Evolutionary conservation across 2,797 vertebrate genomes (phyloP).

Genomic region (Gymnodraco acuticeps): DNA sequence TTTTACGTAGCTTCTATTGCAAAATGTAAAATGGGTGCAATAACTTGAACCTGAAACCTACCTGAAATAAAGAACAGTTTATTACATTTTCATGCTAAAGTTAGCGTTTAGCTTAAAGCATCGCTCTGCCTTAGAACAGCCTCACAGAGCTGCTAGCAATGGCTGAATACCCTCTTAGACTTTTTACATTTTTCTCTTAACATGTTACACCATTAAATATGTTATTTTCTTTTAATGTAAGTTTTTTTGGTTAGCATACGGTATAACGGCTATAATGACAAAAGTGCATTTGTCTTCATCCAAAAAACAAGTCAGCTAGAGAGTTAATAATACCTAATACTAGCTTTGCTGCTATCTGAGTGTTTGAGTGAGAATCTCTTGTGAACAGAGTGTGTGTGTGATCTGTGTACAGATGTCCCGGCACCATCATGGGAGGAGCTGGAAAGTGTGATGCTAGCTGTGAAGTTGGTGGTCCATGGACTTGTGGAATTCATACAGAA

Average conservation of each 20-base stretch:
- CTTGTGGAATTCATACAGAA: constrained; percentile 97
- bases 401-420: constrained; percentile 83
- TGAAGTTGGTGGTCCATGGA: constrained; percentile 94
- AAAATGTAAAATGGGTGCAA: neutral
- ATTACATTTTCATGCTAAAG: neutral
- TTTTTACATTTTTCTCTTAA: neutral
- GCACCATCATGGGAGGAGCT: constrained; percentile 94
- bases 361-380: neutral
- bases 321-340: neutral
- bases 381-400: constrained; percentile 19
- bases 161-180: no score
- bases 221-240: neutral
- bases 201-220: neutral
- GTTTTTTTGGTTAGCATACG: neutral
- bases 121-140: neutral
- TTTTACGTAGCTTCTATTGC: neutral
- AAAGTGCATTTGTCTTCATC: neutral
- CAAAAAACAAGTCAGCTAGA: neutral
- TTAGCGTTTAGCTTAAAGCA: neutral
- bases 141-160: neutral
- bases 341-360: neutral
- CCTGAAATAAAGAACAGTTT: no score
- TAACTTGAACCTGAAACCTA: no score
- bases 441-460: constrained; percentile 93
- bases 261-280: neutral